Base-by-base conservation (phyloP, 2,113 vertebrate species). In the Regulus satrapa region DNA sequence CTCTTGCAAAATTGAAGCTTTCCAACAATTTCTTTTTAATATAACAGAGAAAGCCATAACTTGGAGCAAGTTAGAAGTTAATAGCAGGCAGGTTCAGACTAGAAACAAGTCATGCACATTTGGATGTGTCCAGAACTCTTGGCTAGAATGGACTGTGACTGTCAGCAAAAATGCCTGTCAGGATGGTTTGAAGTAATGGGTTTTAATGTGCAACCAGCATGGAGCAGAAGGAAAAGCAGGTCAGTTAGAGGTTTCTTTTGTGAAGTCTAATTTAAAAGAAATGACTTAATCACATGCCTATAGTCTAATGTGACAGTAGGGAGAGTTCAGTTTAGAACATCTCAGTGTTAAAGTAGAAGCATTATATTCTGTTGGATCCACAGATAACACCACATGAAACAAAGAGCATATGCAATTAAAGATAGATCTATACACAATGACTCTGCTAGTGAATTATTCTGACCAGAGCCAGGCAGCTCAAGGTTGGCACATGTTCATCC, bases 201-300 rank as follows among this genome's bases (percentile, higher is more conserved):
- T 69, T 93, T 82, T 79, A 82, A 68, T 76, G 58, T 68, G 49
- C 61, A 94, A 76, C 40, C 88, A 94, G 58, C 66, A 85, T 76
- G 78, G 71, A 88, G 18, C 7, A 93, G 62, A 94, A 92, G 49
- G 55, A 75, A 82, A 94, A 88, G 58, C 41, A 2, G 81, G 49
- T 94, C 74, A 75, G 81, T 52, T 49, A 41, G 24, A 72, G 54
- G 45, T 88, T 93, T 93, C 67, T 88, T 94, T 88, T 93, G 75
- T 73, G 74, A 93, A 72, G 46, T 46, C 63, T 88, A 76, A 93
- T 88, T 93, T 93, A 88, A 92, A 82, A 88, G 28, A 93, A 97
- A 93, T 93, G 0, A 83, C 36, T 94, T 95, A 85, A 89, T 94
- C 45, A 6, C 94, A 80, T 95, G 67, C 67, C 25, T 83, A 5